phyloP scores from a whole-genome alignment of 2,113 vertebrate genomes.

The Aleadryas rufinucha region DNA sequence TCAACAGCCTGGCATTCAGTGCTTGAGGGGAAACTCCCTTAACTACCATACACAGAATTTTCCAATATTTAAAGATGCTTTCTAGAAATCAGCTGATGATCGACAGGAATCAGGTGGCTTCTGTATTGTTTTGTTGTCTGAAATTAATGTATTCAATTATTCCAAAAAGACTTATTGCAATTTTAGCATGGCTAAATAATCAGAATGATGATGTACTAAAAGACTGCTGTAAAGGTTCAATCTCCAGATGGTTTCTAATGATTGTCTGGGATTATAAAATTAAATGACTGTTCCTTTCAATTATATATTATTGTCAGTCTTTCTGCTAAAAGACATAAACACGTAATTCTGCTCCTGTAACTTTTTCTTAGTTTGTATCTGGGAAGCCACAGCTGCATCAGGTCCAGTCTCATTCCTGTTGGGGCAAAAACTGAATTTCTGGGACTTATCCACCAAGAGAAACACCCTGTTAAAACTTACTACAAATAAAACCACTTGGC shows the following conservation, averaged over 20 bases:
- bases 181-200: neutral
- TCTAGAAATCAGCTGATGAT: neutral
- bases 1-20: neutral
- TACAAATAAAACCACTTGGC: neutral
- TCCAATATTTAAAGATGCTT: neutral
- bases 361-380: neutral
- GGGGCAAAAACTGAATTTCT: neutral
- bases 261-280: neutral
- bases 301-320: neutral
- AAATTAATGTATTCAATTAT: neutral
- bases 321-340: neutral
- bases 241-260: neutral
- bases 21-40: neutral
- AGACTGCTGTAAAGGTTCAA: neutral
- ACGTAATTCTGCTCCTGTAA: fast-evolving
- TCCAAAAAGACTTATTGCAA: neutral
- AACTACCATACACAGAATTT: neutral
- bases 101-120: neutral
- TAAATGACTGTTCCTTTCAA: neutral
- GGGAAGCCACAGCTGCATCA: neutral
- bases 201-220: neutral
- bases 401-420: neutral
- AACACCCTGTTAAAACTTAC: neutral
- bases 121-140: neutral
- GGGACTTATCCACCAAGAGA: neutral